phyloP scores from a whole-genome alignment of 2,888 invertebrate species.

The Macrophya annulata region DNA sequence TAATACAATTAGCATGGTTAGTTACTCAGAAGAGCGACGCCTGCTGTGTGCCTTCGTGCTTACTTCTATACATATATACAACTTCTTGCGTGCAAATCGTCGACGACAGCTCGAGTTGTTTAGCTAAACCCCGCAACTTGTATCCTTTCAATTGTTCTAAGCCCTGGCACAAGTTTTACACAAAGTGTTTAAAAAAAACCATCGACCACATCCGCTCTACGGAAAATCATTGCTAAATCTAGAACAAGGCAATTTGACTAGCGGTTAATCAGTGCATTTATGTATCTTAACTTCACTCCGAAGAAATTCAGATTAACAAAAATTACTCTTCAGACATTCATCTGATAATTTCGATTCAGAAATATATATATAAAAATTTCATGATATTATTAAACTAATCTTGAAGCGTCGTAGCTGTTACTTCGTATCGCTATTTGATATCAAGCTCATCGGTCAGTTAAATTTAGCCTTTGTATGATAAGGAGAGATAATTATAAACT shows the following conservation, averaged over 20 bases:
- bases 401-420: background rate
- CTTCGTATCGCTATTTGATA: background rate
- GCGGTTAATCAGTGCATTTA: conserved; percentile 17
- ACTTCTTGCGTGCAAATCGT: conserved; percentile 16
- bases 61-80: background rate
- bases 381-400: background rate
- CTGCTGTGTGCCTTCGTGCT: background rate
- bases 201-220: conserved; percentile 10
- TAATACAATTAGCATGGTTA: conserved; percentile 53
- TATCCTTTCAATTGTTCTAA: conserved; percentile 5
- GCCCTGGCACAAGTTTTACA: background rate
- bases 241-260: conserved; percentile 20
- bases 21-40: conserved; percentile 53
- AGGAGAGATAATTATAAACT: background rate
- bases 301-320: conserved; percentile 1
- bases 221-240: conserved; percentile 25
- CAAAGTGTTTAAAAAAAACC: background rate
- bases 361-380: background rate
- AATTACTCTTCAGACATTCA: background rate
- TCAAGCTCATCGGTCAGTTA: background rate
- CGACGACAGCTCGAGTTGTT: background rate
- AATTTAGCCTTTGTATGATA: conserved; percentile 12
- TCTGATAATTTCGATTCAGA: background rate
- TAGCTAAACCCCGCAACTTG: background rate
- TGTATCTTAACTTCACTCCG: background rate